Evolutionary conservation across 2,888 invertebrate species (phyloP), one percentile per base, ranked within the genome.

Genomic region (Idaea aversata): DNA sequence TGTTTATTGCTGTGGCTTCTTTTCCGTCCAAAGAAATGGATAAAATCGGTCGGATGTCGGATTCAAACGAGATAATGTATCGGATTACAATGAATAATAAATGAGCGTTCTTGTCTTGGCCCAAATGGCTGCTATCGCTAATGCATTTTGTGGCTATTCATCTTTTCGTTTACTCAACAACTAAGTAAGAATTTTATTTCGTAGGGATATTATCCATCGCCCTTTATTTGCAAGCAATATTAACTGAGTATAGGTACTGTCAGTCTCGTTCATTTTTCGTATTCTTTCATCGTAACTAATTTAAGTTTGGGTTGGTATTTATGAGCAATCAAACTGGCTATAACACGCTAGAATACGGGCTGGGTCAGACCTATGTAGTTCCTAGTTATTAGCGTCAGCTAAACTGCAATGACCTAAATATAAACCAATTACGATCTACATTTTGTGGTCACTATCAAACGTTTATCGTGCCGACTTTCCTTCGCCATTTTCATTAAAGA

Each of bases 51-150:
- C 73, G 79, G 79, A 79, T 80, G 81, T 80, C 77, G 77, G 77
- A 72, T 72, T 75, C 74, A 64, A 71, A 65, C 66, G 75, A 80
- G 81, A 80, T 82, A 85, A 83, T 82, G 79, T 88, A 86, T 90
- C 84, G 80, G 82, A 85, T 90, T 88, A 87, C 87, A 81, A 82
- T 88, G 85, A 89, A 88, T 90, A 86, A 86, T 84, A 84, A 87
- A 87, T 79, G 80, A 80, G 80, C 77, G 75, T 76, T 80, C 79
- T 77, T 78, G 77, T 76, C 73, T 78, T 77, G 72, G 73, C 74
- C 70, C 74, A 76, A 75, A 78, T 77, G 76, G 72, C 71, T 76
- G 73, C 71, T 73, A 72, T 76, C 71, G 80, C 76, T 84, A 83
- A 84, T 83, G 81, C 79, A 81, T 78, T 73, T 74, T 65, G 75